Evolutionary conservation across 2,113 vertebrate species (phyloP), one percentile per base, ranked within the genome.

Genomic region (Neolamprologus kungweensis): DNA sequence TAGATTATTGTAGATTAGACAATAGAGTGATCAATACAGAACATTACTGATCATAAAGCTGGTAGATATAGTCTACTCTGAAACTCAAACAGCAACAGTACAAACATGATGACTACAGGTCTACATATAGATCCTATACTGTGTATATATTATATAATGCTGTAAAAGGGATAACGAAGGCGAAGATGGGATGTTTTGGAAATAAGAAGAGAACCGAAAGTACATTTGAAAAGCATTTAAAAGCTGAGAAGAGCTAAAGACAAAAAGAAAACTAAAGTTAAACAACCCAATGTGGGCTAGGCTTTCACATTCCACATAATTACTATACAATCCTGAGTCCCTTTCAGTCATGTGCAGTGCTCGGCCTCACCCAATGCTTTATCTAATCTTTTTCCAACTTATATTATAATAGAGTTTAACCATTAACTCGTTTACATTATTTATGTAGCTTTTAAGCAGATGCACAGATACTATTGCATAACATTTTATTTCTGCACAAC

Each of bases 131-230:
- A 50, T 50, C 26, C 0, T 33, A 33, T 78, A 31, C 71, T 11
- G 23, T 28, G 6, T 31, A 50, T 13, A 31, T 50, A 28, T n/a
- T 50, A 3, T 31, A 78, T 50, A 50, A 31, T 78, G 45, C 9
- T 78, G 73, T 78, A 13, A 78, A 78, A 33, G 1, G 42, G n/a
- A 45, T 6, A 73, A 45, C 0, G 2, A 19, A 78, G 28, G 45
- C 0, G 1, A 3, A 19, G 0, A 47, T 11, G 23, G 6, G 16
- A 50, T 78, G 71, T 47, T 51, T 51, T 51, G 45, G 26, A 33
- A 78, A 78, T 13, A 13, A 51, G 45, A 31, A 78, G 7, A 33
- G 7, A 78, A 51, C 1, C 10, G 2, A n/a, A 78, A 31, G 26
- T 13, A 31, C 45, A 31, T 28, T 78, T 50, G 42, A 78, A 78